A percentile compares a stretch with the other conserved stretches of the same genome.
Evolutionary conservation across 2,797 vertebrate species (phyloP).

Genomic region (Darevskia mixta): DNA sequence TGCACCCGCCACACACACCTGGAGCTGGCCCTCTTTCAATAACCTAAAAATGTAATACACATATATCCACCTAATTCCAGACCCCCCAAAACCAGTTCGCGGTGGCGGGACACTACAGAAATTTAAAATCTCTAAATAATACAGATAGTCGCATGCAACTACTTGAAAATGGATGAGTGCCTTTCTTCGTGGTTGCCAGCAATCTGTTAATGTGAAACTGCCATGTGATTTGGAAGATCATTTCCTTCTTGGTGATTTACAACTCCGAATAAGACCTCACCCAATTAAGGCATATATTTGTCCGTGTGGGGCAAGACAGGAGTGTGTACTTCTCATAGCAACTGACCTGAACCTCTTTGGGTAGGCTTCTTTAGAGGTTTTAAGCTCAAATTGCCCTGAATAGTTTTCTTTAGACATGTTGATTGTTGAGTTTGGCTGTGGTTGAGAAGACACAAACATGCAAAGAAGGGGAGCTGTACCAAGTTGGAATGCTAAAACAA

Average conservation of each 20-base stretch:
- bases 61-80: background rate
- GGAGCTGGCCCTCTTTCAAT: background rate
- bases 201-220: background rate
- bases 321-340: background rate
- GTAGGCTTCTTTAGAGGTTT: background rate
- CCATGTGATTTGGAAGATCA: background rate
- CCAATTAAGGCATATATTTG: background rate
- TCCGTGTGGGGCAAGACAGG: background rate
- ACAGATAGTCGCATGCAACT: background rate
- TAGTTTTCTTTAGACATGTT: background rate
- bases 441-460: background rate
- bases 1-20: background rate
- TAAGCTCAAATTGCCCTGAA: background rate
- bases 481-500: rapidly evolving
- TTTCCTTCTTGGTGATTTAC: background rate
- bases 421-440: background rate
- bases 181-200: background rate
- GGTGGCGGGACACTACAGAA: too few relatives aligned
- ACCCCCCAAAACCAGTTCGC: background rate
- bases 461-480: rapidly evolving
- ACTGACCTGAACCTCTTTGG: background rate
- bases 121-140: background rate
- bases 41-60: background rate
- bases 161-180: background rate
- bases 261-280: background rate